Base-by-base conservation (phyloP, 2,888 invertebrate species). In the Argyresthia goedartella region DNA sequence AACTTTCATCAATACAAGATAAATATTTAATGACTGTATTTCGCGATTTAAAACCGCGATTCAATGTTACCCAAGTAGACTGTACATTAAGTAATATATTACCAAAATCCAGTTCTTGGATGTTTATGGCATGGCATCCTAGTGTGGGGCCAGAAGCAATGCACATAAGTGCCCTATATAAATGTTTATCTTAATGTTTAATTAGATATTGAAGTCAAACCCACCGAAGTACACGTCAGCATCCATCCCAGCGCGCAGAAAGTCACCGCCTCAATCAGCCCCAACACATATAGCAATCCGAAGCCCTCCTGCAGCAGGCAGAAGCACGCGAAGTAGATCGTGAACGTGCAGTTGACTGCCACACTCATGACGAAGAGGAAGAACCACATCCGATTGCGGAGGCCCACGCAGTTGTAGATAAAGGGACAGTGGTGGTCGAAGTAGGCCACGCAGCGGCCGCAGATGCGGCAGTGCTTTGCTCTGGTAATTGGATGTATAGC, bases 361-460 rank as follows among this genome's bases (percentile, higher is more conserved):
- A 96, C 92, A 64, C 94, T 93, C 88, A 94, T 90, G 1, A 96
- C 95, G 72, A 96, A 96, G 52, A 95, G 78, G 72, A 95, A 94
- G 85, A 97, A 97, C 96, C 96, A 97, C 88, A 95, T 94, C 66
- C 97, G 91, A 80, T 97, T 97, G 55, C 93, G 90, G 42, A 96
- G 87, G 1, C 97, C 97, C 14, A 97, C 95, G 73, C 97, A 97
- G 73, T 97, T 97, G 79, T 96, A 95, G 63, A 97, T 96, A 71
- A 97, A 97, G 0, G 97, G 97, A 71, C 97, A 97, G 73, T 97
- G 97, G 77, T 97, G 97, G 73, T 97, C 97, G 68, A 97, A 96
- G 72, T 96, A 95, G 0, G 92, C 91, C 2, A 95, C 94, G 68
- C 95, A 95, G 53, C 95, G 90, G 71, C 96, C 96, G 81, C 97